phyloP scores from a whole-genome alignment of 2,888 invertebrate species.

The Orchestes rusci region DNA sequence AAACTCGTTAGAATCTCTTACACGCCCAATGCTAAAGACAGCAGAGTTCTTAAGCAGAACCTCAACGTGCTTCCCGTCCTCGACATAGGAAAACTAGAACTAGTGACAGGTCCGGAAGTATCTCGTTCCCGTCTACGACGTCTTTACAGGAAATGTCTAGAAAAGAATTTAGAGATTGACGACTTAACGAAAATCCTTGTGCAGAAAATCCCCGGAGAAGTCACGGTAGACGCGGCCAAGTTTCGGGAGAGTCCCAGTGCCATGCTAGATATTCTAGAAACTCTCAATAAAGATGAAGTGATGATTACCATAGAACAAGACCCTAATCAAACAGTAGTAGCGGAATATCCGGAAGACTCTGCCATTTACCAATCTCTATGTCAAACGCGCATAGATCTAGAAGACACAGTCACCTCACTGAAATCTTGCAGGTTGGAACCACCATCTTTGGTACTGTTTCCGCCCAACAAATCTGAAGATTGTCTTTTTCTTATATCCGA shows the following conservation, averaged over 20 bases:
- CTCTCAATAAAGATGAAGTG: constrained; percentile 36
- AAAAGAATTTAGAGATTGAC: constrained; percentile 30
- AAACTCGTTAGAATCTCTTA: constrained; percentile 34
- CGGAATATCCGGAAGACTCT: constrained; percentile 37
- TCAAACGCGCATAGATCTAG: constrained; percentile 27
- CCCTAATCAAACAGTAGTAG: constrained; percentile 36
- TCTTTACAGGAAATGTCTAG: constrained; percentile 31
- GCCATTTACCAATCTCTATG: constrained; percentile 37
- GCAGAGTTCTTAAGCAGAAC: constrained; percentile 31
- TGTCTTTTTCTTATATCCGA: constrained; percentile 29
- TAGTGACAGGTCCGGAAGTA: constrained; percentile 39
- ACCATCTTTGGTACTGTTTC: constrained; percentile 28
- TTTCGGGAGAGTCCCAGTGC: constrained; percentile 35
- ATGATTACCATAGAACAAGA: constrained; percentile 40
- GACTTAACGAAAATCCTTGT: constrained; percentile 29
- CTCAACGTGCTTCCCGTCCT: constrained; percentile 28
- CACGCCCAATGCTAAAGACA: constrained; percentile 35
- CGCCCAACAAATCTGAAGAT: constrained; percentile 31
- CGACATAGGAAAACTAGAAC: constrained; percentile 38
- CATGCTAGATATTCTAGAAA: constrained; percentile 34
- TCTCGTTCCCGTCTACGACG: constrained; percentile 38
- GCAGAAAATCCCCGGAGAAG: constrained; percentile 34
- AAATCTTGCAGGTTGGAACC: constrained; percentile 30
- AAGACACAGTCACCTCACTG: constrained; percentile 8
- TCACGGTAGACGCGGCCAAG: constrained; percentile 33